A percentile compares a stretch with the other conserved stretches of the same genome.
These are phyloP conservation scores for Leptinotarsa undecemlineata DNA, from an alignment of 1,140 invertebrate species.

Conservation along the genomic window DNA sequence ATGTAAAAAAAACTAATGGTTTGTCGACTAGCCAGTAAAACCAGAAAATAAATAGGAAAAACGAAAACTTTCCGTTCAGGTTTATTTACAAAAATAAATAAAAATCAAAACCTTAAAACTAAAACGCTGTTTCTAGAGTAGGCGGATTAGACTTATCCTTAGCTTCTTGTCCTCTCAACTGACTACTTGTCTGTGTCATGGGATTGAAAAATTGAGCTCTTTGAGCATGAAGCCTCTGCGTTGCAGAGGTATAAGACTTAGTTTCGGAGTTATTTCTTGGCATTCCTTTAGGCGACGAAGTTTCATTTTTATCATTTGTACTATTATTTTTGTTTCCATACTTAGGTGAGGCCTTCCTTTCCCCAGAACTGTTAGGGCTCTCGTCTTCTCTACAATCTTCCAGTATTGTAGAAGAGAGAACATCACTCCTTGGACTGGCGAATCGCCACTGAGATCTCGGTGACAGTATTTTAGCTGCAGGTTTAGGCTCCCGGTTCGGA, in stretches of 20 bases:
- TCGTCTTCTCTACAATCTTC: conserved; percentile 79
- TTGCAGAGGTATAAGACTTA: conserved; percentile 54
- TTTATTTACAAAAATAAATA: conserved; percentile 13
- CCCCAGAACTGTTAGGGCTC: conserved; percentile 59
- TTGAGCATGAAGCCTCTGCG: conserved; percentile 61
- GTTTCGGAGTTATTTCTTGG: conserved; percentile 22
- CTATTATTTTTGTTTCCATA: conserved; percentile 24
- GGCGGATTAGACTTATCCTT: conserved; percentile 52
- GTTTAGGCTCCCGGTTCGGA: conserved; percentile 59
- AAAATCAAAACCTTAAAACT: conserved; percentile 44
- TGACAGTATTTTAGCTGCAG: conserved; percentile 68
- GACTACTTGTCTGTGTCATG: conserved; percentile 45
- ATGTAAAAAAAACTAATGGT: conserved; percentile 28
- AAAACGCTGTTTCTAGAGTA: conserved; percentile 66
- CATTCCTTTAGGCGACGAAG: conserved; percentile 19
- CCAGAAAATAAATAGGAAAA: conserved; percentile 2
- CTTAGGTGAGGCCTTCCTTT: conserved; percentile 46
- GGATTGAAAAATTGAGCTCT: conserved; percentile 59
- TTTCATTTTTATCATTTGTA: conserved; percentile 27
- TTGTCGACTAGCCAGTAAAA: conserved; percentile 36
- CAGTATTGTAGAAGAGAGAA: conserved; percentile 82
- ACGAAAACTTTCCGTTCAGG: not conserved
- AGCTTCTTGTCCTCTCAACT: conserved; percentile 32
- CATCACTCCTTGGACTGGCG: conserved; percentile 74
- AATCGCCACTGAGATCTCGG: conserved; percentile 73